Base-by-base conservation (phyloP, 2,797 vertebrate species). In the Champsocephalus gunnari region DNA sequence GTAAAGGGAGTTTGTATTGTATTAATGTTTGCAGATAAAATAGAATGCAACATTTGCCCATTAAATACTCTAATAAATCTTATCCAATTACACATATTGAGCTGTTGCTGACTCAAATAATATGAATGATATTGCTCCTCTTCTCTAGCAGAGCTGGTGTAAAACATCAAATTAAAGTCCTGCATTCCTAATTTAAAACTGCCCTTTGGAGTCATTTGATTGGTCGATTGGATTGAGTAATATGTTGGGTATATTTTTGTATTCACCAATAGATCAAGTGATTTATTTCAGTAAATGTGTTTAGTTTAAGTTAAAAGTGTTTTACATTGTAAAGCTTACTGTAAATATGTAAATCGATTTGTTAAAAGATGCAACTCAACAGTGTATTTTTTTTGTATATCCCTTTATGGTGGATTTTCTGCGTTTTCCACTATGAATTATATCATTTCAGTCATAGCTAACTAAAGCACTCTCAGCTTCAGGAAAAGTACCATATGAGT, bases 21-120 rank as follows among this genome's bases (percentile, higher is more conserved):
- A 68, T 56, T 47, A 24, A 54, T 79, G 51, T 66, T 83, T 62
- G 44, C 12, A 43, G 47, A 59, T 57, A n/a, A 44, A 63, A 55
- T 21, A 28, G 3, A 3, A 47, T 34, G 32, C 41, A 17, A 14
- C 49, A 12, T 58, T 6, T 53, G 6, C 12, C 28, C 4, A 16
- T 16, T 13, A 41, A 56, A 32, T 48, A 10, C 5, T 28, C 1
- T 56, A 9, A 53, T 38, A 41, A 24, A 72, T 63, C n/a, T 12
- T 1, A 16, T 21, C 10, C 57, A 28, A 28, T 5, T 28, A 28
- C 12, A 41, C n/a, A 57, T 9, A 50, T 4, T 2, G 2, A n/a
- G 24, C 24, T 53, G 12, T 11, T 43, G n/a, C 19, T 66, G 19
- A 54, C 43, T 60, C 7, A 34, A 34, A 34, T 6, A 34, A 34